Conservation (phyloP, 2,888 invertebrate genomes). For the Gymnocheta viridis region DNA sequence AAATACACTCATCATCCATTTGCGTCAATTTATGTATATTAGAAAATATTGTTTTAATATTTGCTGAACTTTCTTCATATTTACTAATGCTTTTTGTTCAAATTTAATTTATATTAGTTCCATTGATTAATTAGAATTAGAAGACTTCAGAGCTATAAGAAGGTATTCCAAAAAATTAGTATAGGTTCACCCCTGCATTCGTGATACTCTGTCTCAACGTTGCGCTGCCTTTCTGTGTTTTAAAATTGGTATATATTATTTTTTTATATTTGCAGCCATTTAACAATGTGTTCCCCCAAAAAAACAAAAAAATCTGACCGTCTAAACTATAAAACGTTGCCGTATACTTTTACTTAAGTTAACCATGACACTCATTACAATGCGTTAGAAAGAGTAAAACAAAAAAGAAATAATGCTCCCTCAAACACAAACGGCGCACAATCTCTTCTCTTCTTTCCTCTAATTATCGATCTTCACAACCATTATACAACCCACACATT, state of each 20-base stretch:
- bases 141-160: neutral
- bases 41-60: neutral
- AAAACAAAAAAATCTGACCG: constrained; percentile 30
- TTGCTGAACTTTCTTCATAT: neutral
- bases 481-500: constrained; percentile 67
- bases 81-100: neutral
- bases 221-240: constrained; percentile 61
- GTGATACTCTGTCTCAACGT: constrained; percentile 44
- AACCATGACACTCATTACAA: constrained; percentile 60
- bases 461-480: constrained; percentile 58
- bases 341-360: constrained; percentile 67
- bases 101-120: constrained; percentile 1
- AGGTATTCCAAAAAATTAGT: neutral
- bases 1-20: constrained; percentile 32
- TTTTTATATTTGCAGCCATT: constrained; percentile 60
- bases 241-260: constrained; percentile 61
- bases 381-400: constrained; percentile 65
- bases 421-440: constrained; percentile 42
- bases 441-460: constrained; percentile 55
- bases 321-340: constrained; percentile 62
- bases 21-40: constrained; percentile 45
- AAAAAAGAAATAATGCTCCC: constrained; percentile 43
- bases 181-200: constrained; percentile 10
- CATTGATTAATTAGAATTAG: constrained; percentile 6
- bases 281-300: constrained; percentile 63